phyloP scores from a whole-genome alignment of 2,797 vertebrate species.

The Mormyrops attenuatus region DNA sequence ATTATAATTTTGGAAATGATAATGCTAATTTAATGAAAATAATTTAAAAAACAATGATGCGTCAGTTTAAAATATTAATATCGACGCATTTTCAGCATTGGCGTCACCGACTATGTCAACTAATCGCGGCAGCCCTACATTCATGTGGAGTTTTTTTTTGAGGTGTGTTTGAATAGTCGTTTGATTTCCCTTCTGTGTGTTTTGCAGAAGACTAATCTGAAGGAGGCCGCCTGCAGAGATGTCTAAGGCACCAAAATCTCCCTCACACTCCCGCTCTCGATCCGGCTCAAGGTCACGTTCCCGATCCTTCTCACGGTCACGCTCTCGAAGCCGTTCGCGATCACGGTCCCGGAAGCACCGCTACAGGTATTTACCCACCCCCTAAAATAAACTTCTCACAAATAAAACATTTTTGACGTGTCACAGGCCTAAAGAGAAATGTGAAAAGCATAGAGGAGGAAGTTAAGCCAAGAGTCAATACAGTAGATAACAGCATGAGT shows the following conservation, averaged over 20 bases:
- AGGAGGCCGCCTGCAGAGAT: slow-evolving; percentile 60
- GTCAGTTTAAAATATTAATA: background rate
- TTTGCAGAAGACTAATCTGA: slow-evolving; percentile 30
- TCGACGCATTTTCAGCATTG: background rate
- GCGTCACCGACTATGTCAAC: background rate
- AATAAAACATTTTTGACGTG: background rate
- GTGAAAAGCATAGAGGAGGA: background rate
- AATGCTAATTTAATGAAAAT: background rate
- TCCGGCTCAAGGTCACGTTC: slow-evolving; percentile 80
- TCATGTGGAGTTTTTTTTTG: background rate
- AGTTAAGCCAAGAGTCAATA: background rate
- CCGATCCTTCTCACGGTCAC: slow-evolving; percentile 77
- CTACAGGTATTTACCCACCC: slow-evolving; percentile 67
- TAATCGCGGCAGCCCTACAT: background rate
- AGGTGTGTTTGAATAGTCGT: background rate
- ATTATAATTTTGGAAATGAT: background rate
- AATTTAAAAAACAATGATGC: background rate
- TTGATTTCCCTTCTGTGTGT: background rate
- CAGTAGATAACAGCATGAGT: background rate
- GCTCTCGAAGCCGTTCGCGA: slow-evolving; percentile 72
- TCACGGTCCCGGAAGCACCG: slow-evolving; percentile 84
- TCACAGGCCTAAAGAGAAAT: background rate
- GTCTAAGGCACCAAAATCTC: slow-evolving; percentile 89
- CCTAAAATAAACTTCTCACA: background rate
- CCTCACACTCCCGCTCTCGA: slow-evolving; percentile 81